These are phyloP conservation scores for Idaea biselata DNA, from an alignment of 2,888 invertebrate species.

Conservation along the genomic window DNA sequence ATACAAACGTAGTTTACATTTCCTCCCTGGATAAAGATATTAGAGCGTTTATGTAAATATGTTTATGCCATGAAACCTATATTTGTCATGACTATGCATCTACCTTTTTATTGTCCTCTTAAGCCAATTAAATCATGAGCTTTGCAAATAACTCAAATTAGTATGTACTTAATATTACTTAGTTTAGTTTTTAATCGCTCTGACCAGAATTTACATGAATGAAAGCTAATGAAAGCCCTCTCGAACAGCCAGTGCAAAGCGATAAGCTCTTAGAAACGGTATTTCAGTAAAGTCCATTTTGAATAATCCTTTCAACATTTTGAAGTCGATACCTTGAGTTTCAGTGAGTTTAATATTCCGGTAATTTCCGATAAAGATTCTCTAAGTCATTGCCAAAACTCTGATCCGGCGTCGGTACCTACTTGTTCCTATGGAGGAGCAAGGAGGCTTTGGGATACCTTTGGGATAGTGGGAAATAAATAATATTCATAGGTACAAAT, in stretches of 20 bases:
- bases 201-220: conserved; percentile 7
- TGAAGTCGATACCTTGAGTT: conserved; percentile 20
- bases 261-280: conserved; percentile 26
- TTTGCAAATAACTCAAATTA: background rate
- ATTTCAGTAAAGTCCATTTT: conserved; percentile 21
- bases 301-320: conserved; percentile 25
- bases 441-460: background rate
- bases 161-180: background rate
- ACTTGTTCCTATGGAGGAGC: background rate
- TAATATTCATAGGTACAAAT: no score
- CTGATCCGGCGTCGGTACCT: background rate
- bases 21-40: no score
- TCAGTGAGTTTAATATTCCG: conserved; percentile 10
- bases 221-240: conserved; percentile 18
- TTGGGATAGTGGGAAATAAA: background rate
- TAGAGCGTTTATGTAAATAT: no score
- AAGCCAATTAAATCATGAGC: background rate
- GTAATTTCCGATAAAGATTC: background rate
- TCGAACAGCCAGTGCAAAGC: conserved; percentile 14
- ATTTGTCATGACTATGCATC: no score
- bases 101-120: no score
- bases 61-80: no score
- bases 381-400: background rate
- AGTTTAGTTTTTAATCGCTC: background rate
- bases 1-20: no score